Evolutionary conservation across 1,140 invertebrate species (phyloP).

Genomic region (Bombus haemorrhoidalis): DNA sequence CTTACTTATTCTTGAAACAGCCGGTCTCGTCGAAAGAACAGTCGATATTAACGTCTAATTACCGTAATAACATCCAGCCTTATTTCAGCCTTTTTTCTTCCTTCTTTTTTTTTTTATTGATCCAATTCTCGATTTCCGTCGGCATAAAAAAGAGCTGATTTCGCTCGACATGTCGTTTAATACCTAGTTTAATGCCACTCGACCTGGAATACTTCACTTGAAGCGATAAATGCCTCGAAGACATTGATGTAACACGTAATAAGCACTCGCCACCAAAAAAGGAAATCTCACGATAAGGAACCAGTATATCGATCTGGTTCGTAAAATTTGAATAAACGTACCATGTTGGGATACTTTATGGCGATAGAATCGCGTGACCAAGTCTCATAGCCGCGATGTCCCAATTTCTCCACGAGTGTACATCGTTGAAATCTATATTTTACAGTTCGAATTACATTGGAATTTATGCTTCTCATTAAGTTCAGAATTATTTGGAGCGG

Average conservation of each 20-base stretch:
- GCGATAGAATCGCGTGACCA: slow-evolving; percentile 45
- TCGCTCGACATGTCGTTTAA: not conserved
- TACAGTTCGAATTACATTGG: not conserved
- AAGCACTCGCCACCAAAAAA: not conserved
- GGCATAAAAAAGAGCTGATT: slow-evolving; percentile 28
- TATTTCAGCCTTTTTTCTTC: not conserved
- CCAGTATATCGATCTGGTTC: slow-evolving; percentile 21
- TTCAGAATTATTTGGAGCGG: not conserved
- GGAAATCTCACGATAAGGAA: slow-evolving; percentile 32
- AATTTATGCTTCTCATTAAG: not conserved
- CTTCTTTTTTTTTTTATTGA: slow-evolving; percentile 21
- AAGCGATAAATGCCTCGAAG: slow-evolving; percentile 27
- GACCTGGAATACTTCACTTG: not conserved
- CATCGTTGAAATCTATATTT: slow-evolving; percentile 23
- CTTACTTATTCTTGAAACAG: not conserved
- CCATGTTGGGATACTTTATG: slow-evolving; percentile 15
- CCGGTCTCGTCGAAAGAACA: not conserved
- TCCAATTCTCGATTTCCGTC: slow-evolving; percentile 14
- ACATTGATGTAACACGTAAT: slow-evolving; percentile 27
- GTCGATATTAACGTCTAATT: slow-evolving; percentile 25
- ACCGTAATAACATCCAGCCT: slow-evolving; percentile 37
- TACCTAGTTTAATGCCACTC: slow-evolving; percentile 27
- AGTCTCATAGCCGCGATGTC: not conserved
- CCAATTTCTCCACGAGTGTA: slow-evolving; percentile 24
- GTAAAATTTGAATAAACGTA: slow-evolving; percentile 64